These are phyloP conservation scores for Chelonoidis abingdonii DNA, from an alignment of 2,113 vertebrate genomes.

Conservation along the genomic window DNA sequence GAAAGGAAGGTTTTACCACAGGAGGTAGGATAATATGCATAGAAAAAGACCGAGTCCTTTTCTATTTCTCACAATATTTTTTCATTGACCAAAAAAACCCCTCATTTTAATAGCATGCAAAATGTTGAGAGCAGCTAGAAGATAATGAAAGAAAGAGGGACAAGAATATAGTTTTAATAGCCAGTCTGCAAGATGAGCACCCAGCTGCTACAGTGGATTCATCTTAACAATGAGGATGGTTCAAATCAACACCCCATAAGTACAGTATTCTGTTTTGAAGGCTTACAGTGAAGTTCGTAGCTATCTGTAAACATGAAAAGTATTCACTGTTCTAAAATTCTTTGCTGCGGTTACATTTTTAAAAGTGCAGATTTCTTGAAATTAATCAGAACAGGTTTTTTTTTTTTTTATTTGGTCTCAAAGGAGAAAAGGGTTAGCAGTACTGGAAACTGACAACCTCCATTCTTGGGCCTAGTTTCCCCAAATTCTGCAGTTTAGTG, in stretches of 20 bases:
- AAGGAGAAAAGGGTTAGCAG: slow-evolving; percentile 53
- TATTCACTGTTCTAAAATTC: slow-evolving; percentile 44
- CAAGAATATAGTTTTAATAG: slow-evolving; percentile 28
- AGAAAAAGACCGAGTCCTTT: slow-evolving; percentile 55
- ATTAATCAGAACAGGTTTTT: slow-evolving; percentile 31
- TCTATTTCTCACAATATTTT: slow-evolving; percentile 54
- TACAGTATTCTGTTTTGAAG: slow-evolving; percentile 48
- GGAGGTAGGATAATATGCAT: slow-evolving; percentile 59
- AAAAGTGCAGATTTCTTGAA: slow-evolving; percentile 60
- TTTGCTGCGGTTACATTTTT: slow-evolving; percentile 47
- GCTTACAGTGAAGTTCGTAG: slow-evolving; percentile 57
- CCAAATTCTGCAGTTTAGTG: slow-evolving; percentile 16
- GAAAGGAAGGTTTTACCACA: slow-evolving; percentile 44
- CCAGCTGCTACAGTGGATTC: slow-evolving; percentile 32
- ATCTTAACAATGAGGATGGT: slow-evolving; percentile 44
- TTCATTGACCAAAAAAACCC: slow-evolving; percentile 52
- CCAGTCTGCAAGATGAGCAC: not conserved
- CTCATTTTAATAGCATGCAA: slow-evolving; percentile 47
- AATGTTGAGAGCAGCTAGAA: slow-evolving; percentile 55
- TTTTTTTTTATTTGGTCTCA: slow-evolving; percentile 66
- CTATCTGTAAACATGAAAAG: slow-evolving; percentile 65
- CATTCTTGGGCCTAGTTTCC: not conserved
- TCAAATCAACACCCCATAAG: slow-evolving; percentile 27
- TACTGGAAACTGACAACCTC: slow-evolving; percentile 26
- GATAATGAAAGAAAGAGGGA: slow-evolving; percentile 38